Base-by-base conservation (phyloP, 35 echinoderm and acorn worm species). In the Ptychodera flava region DNA sequence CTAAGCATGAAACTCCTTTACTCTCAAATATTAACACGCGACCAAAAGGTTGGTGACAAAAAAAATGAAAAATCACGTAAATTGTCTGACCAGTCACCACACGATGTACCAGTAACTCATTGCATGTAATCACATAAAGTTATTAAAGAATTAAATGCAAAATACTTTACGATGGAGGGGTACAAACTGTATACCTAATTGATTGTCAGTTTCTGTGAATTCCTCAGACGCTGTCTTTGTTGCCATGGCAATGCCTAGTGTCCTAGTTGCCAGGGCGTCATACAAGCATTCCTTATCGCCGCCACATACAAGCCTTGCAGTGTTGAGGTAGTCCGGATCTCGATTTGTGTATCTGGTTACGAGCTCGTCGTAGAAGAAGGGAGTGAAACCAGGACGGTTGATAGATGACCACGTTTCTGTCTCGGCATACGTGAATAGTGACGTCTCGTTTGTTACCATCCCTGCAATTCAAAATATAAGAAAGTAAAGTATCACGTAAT, bases 191-290 rank as follows among this genome's bases (percentile, higher is more conserved):
- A 30, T 90, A 90, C 88, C 76, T 77, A 90, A 64, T 33, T 28
- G 33, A 36, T 84, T 30, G 35, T 81, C 81, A 84, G 78, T 76
- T 29, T 84, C 81, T 34, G 34, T 6, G 12, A 84, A 32, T 15
- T 77, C 76, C 15, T 15, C 81, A 16, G 37, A 82, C 14, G 95
- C 81, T 10, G 28, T 33, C 86, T 97, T 97, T 1, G 95, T 91
- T 15, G 78, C 76, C 28, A 34, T 36, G 16, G 91, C 92, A 33
- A 93, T 84, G 6, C n/a, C 32, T 12, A 86, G n/a, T 79, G 78
- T 81, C 35, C 90, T 91, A 22, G 91, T 90, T 32, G 91, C 91
- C 79, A 97, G 37, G 14, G 87, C 80, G 35, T 97, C 95, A 82
- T 81, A 97, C 0, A 91, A 36, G 78, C 95, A 97, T 86, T 97